A percentile compares a stretch with the other conserved stretches of the same genome.
Evolutionary conservation across 2,888 invertebrate genomes (phyloP).

Genomic region (Xylota sylvarum): DNA sequence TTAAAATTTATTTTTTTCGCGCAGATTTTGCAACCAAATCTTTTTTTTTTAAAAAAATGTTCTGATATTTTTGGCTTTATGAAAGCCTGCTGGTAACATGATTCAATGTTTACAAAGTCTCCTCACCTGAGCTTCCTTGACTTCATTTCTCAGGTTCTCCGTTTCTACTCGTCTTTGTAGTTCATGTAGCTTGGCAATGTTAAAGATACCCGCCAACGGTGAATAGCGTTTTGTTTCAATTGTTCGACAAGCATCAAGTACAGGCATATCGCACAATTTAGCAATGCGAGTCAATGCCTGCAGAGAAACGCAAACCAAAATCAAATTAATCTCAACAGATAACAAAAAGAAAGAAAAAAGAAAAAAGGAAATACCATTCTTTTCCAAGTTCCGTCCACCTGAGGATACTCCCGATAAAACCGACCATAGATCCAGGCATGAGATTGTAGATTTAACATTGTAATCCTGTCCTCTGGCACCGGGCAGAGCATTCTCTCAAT

Average conservation of each 20-base stretch:
- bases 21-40: too few relatives aligned
- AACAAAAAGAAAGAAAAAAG: neutral
- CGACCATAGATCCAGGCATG: slow-evolving; percentile 78
- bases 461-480: slow-evolving; percentile 74
- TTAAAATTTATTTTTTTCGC: too few relatives aligned
- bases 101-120: neutral
- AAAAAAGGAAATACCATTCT: slow-evolving; percentile 47
- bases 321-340: neutral
- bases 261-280: slow-evolving; percentile 84
- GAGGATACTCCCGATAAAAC: slow-evolving; percentile 72
- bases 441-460: slow-evolving; percentile 75
- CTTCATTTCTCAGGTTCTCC: neutral
- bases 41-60: neutral
- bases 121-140: slow-evolving; percentile 44
- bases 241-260: slow-evolving; percentile 85
- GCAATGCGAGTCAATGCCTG: slow-evolving; percentile 84
- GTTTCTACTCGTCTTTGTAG: slow-evolving; percentile 40
- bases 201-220: slow-evolving; percentile 87
- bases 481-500: slow-evolving; percentile 78
- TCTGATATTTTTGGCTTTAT: too few relatives aligned
- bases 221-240: slow-evolving; percentile 87
- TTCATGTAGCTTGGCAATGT: slow-evolving; percentile 85
- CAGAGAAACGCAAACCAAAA: slow-evolving; percentile 11
- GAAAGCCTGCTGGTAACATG: too few relatives aligned
- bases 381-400: slow-evolving; percentile 68